phyloP scores from a whole-genome alignment of 2,888 invertebrate species.

The Calliopum simillimum region DNA sequence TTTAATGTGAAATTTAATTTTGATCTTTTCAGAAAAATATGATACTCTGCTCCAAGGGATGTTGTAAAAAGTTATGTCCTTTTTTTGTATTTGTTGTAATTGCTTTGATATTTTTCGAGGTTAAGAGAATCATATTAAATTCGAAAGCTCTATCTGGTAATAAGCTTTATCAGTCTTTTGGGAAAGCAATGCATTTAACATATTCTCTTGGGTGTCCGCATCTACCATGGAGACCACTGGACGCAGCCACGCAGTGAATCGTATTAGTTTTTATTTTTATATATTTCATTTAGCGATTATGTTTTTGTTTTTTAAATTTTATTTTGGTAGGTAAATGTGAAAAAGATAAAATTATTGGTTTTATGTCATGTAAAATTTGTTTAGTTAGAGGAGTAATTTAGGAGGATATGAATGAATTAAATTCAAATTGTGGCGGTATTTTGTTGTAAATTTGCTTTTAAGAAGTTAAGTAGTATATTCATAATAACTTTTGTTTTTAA shows the following conservation, averaged over 20 bases:
- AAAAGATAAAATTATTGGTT: too few relatives aligned
- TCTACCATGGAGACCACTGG: slow-evolving; percentile 68
- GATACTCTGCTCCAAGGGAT: too few relatives aligned
- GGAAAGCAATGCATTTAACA: slow-evolving; percentile 45
- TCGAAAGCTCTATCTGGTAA: slow-evolving; percentile 52
- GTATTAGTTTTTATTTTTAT: background rate
- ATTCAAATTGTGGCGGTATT: too few relatives aligned
- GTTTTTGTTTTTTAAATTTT: too few relatives aligned
- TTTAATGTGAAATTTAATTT: too few relatives aligned
- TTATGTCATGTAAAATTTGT: slow-evolving; percentile 4
- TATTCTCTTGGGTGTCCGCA: slow-evolving; percentile 60
- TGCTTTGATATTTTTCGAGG: slow-evolving; percentile 34
- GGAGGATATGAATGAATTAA: too few relatives aligned
- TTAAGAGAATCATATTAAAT: slow-evolving; percentile 50
- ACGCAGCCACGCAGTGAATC: slow-evolving; percentile 65
- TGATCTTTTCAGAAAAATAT: too few relatives aligned
- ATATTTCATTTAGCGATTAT: too few relatives aligned
- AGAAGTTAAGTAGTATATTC: too few relatives aligned
- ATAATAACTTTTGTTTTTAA: background rate
- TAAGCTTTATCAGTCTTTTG: slow-evolving; percentile 50
- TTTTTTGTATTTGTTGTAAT: slow-evolving; percentile 21
- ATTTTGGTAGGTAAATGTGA: too few relatives aligned
- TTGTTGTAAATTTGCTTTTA: too few relatives aligned
- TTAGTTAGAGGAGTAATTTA: slow-evolving; percentile 1
- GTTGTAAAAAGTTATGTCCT: background rate